A percentile compares a stretch with the other conserved stretches of the same genome.
These are phyloP conservation scores for Drosophila pseudotalamancana DNA, from an alignment of 2,888 invertebrate species.

Conservation along the genomic window DNA sequence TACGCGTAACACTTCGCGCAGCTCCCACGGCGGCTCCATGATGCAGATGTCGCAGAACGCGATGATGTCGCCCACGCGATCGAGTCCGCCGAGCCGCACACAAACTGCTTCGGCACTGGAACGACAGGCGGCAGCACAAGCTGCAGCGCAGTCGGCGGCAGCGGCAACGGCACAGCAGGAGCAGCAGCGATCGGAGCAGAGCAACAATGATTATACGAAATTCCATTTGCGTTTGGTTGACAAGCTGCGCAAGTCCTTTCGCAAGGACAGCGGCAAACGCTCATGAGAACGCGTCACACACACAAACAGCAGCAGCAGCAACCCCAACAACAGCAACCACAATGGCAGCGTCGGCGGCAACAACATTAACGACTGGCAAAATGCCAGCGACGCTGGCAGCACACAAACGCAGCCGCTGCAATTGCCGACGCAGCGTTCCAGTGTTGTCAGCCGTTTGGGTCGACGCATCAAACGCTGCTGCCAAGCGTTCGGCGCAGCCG, in stretches of 20 bases:
- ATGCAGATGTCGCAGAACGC: conserved; percentile 31
- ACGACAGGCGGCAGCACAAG: conserved; percentile 60
- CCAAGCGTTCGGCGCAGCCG: conserved; percentile 41
- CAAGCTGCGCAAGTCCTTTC: conserved; percentile 89
- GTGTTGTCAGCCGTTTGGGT: conserved; percentile 70
- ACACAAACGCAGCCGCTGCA: background rate
- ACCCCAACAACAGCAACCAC: conserved; percentile 12
- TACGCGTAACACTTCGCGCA: conserved; percentile 87
- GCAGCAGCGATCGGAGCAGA: conserved; percentile 32
- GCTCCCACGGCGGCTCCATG: conserved; percentile 86
- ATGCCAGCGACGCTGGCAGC: conserved; percentile 18
- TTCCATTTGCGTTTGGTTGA: conserved; percentile 90
- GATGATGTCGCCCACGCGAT: conserved; percentile 87
- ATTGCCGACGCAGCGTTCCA: conserved; percentile 12
- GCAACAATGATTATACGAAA: conserved; percentile 88
- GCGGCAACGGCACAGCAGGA: conserved; percentile 33
- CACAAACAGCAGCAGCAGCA: conserved; percentile 28
- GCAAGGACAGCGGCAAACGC: conserved; percentile 83
- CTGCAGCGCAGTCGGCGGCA: conserved; percentile 66
- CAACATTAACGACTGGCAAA: conserved; percentile 24
- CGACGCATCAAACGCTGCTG: conserved; percentile 77
- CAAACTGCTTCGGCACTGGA: conserved; percentile 58
- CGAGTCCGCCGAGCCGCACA: conserved; percentile 86
- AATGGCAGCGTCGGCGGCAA: conserved; percentile 7
- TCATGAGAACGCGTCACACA: conserved; percentile 76